These are phyloP conservation scores for Uria lomvia DNA, from an alignment of 2,113 vertebrate genomes.

Conservation along the genomic window DNA sequence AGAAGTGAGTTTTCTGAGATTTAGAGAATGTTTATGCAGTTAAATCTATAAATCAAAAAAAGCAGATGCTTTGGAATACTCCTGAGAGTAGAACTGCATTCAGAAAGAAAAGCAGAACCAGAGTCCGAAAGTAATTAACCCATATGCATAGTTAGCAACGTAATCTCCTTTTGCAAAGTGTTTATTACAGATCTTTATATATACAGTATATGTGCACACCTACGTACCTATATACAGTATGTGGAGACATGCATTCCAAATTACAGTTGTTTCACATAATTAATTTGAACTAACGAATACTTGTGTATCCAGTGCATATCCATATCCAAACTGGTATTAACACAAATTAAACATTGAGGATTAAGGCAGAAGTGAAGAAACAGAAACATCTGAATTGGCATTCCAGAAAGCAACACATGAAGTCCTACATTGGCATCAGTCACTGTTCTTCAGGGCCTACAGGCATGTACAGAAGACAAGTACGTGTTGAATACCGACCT, in stretches of 20 bases:
- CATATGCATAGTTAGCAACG: conserved; percentile 23
- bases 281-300: neutral
- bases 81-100: neutral
- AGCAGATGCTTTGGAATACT: neutral
- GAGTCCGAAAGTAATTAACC: conserved; percentile 37
- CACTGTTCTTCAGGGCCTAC: neutral
- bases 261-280: conserved; percentile 10
- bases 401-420: neutral
- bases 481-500: conserved; percentile 74
- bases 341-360: neutral
- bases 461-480: conserved; percentile 1
- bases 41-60: neutral
- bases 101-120: conserved; percentile 31
- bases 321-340: neutral
- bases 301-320: neutral
- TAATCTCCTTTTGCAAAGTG: conserved; percentile 46
- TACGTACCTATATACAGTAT: neutral
- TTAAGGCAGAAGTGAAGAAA: neutral
- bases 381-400: neutral
- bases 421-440: neutral
- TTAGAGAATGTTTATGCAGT: neutral
- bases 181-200: conserved; percentile 54
- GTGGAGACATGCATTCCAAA: conserved; percentile 37
- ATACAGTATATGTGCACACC: conserved; percentile 15
- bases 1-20: neutral